phyloP scores from a whole-genome alignment of 2,113 vertebrate genomes.

The Heterocephalus glaber region DNA sequence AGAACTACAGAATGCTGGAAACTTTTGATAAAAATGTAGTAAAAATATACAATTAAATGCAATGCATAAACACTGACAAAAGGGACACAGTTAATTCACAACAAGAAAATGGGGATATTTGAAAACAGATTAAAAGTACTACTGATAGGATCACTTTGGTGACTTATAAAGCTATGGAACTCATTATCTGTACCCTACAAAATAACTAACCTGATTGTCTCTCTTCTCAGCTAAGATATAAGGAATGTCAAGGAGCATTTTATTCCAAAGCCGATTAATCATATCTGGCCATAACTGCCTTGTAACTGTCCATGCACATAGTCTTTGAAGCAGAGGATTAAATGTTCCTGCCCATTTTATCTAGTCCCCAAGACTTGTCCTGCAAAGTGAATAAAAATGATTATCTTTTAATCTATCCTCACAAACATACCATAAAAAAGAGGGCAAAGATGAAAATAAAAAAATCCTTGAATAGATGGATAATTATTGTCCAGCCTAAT shows the following conservation, averaged over 20 bases:
- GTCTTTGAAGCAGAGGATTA: slow-evolving; percentile 75
- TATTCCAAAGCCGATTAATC: slow-evolving; percentile 77
- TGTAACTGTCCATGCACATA: slow-evolving; percentile 78
- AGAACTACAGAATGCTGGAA: slow-evolving; percentile 41
- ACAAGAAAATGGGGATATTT: slow-evolving; percentile 48
- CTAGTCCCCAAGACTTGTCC: slow-evolving; percentile 78
- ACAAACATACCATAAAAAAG: slow-evolving; percentile 43
- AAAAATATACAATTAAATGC: slow-evolving; percentile 60
- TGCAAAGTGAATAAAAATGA: slow-evolving; percentile 81
- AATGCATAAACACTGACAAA: slow-evolving; percentile 62
- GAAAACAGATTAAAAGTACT: slow-evolving; percentile 57
- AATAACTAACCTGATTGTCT: slow-evolving; percentile 77
- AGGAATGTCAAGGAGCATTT: slow-evolving; percentile 76
- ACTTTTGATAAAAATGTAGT: slow-evolving; percentile 57
- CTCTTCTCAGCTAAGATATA: slow-evolving; percentile 80
- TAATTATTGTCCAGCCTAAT: slow-evolving; percentile 24
- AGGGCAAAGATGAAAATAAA: slow-evolving; percentile 46
- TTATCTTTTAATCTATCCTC: slow-evolving; percentile 75
- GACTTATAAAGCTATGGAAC: slow-evolving; percentile 60
- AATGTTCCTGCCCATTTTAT: slow-evolving; percentile 80
- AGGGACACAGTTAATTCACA: slow-evolving; percentile 37
- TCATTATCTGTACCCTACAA: slow-evolving; percentile 70
- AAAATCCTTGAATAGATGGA: slow-evolving; percentile 30
- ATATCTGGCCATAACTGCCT: slow-evolving; percentile 80
- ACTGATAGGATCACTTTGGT: slow-evolving; percentile 60